phyloP scores from a whole-genome alignment of 2,113 vertebrate genomes.

The Zosterops lateralis region DNA sequence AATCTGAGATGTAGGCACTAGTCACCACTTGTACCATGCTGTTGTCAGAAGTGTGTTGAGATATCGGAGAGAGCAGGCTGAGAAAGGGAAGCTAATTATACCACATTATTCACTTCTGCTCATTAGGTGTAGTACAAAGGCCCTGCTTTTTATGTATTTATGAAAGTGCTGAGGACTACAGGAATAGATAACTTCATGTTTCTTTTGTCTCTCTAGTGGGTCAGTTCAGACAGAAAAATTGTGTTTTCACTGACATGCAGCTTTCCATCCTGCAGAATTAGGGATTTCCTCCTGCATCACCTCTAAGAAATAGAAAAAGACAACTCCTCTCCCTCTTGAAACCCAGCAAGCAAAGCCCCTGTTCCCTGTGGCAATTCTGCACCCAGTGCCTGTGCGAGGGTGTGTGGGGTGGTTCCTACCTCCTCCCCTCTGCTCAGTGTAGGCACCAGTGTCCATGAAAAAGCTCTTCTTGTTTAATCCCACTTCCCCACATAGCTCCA shows the following conservation, averaged over 20 bases:
- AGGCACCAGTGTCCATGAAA: not conserved
- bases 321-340: not conserved
- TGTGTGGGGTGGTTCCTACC: not conserved
- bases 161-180: conserved; percentile 24
- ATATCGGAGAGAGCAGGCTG: conserved; percentile 37
- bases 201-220: conserved; percentile 44
- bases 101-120: conserved; percentile 63
- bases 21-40: conserved; percentile 51
- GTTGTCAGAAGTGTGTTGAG: conserved; percentile 60
- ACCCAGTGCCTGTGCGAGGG: not conserved
- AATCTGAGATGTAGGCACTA: conserved; percentile 51
- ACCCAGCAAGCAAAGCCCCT: not conserved
- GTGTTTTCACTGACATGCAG: not conserved
- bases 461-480: not conserved
- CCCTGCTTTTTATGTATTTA: conserved; percentile 53
- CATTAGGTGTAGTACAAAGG: conserved; percentile 60
- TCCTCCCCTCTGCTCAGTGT: not conserved
- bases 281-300: not conserved
- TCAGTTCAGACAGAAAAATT: conserved; percentile 6
- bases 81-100: conserved; percentile 66
- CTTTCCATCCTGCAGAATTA: not conserved
- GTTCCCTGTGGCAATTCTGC: not conserved
- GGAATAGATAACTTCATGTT: conserved; percentile 44
- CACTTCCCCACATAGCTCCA: not conserved
- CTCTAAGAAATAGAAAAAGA: not conserved